Evolutionary conservation across 2,797 vertebrate species (phyloP).

Genomic region (Chelon auratus): DNA sequence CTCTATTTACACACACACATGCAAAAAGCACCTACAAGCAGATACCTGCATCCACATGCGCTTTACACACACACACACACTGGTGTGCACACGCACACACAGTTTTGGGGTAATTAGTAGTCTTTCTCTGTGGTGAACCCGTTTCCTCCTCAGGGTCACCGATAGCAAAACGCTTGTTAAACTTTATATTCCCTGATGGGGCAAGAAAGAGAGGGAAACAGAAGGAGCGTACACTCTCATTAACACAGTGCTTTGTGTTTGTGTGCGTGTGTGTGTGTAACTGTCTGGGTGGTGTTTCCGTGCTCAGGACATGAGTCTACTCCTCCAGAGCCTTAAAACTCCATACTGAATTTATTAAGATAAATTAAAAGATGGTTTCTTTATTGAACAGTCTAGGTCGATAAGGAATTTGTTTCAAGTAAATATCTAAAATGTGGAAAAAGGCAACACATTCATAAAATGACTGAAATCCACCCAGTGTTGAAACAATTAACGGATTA

Average conservation of each 20-base stretch:
- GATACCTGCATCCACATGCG: not conserved
- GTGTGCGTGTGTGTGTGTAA: slow-evolving; percentile 19
- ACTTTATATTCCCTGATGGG: slow-evolving; percentile 80
- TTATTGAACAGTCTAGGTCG: not conserved
- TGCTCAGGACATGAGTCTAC: slow-evolving; percentile 16
- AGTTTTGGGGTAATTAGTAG: slow-evolving; percentile 70
- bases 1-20: slow-evolving; percentile 10
- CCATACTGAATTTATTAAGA: not conserved
- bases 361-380: not conserved
- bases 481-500: not conserved
- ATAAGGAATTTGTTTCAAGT: not conserved
- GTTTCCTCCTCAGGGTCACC: slow-evolving; percentile 76
- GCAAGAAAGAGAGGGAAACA: slow-evolving; percentile 69
- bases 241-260: slow-evolving; percentile 53
- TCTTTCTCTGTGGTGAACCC: slow-evolving; percentile 65
- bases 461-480: not conserved
- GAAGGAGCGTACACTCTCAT: slow-evolving; percentile 70
- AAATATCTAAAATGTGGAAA: not conserved
- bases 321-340: slow-evolving; percentile 28
- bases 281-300: slow-evolving; percentile 51
- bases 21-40: not conserved
- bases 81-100: slow-evolving; percentile 44
- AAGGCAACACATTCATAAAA: not conserved
- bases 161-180: slow-evolving; percentile 82
- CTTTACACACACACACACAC: slow-evolving; percentile 20